Evolutionary conservation across 1,140 invertebrate species (phyloP).

Genomic region (Meloidogyne hapla): DNA sequence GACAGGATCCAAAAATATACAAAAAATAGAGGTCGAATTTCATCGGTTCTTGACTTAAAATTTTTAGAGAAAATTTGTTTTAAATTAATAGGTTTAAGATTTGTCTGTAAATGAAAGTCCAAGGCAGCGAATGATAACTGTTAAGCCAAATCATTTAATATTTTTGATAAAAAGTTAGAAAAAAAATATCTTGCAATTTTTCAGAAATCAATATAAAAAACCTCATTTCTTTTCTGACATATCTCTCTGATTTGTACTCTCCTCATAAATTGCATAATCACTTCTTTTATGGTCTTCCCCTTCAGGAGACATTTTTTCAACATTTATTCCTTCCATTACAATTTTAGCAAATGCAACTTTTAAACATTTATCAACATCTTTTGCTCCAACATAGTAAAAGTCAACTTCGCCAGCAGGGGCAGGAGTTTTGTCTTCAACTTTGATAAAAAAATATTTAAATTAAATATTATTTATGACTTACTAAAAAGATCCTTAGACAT

Average conservation of each 20-base stretch:
- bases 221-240: neutral
- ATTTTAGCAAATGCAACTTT: slow-evolving; percentile 23
- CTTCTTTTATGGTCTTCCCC: neutral
- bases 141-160: too few species aligned
- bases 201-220: neutral
- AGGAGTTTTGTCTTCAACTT: neutral
- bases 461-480: neutral
- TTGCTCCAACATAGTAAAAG: slow-evolving; percentile 10
- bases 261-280: neutral
- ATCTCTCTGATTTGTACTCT: neutral
- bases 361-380: slow-evolving; percentile 12
- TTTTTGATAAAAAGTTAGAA: too few species aligned
- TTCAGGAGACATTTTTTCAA: neutral
- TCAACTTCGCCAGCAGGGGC: neutral
- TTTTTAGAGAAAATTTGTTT: too few species aligned
- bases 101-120: too few species aligned
- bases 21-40: too few species aligned
- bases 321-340: neutral
- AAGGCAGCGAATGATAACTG: too few species aligned
- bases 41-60: too few species aligned
- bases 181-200: too few species aligned
- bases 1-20: too few species aligned
- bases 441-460: neutral
- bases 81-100: too few species aligned
- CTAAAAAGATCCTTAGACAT: slow-evolving; percentile 21